These are phyloP conservation scores for Glossosoma conforme DNA, from an alignment of 1,140 invertebrate genomes.

Conservation along the genomic window DNA sequence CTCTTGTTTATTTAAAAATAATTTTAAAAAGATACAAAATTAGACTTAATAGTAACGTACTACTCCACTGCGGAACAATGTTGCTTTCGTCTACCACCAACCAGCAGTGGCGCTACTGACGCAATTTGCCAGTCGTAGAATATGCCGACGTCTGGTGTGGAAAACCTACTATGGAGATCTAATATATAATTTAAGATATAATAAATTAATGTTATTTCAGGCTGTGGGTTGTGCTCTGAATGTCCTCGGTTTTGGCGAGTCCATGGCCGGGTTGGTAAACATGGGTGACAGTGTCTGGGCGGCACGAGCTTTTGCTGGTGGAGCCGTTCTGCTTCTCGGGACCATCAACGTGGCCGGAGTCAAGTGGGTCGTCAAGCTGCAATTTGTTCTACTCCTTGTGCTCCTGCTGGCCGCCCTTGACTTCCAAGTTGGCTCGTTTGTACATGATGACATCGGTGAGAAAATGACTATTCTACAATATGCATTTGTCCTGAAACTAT, in stretches of 20 bases:
- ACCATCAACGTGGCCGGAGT: constrained; percentile 88
- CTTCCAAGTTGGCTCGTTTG: constrained; percentile 84
- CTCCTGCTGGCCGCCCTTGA: constrained; percentile 81
- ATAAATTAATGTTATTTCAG: constrained; percentile 49
- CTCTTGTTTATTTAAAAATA: too few relatives aligned
- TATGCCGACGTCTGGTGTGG: too few relatives aligned
- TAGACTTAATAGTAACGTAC: too few relatives aligned
- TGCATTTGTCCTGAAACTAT: too few relatives aligned
- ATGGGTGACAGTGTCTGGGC: constrained; percentile 66
- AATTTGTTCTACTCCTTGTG: constrained; percentile 78
- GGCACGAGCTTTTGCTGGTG: constrained; percentile 74
- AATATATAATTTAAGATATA: constrained; percentile 2
- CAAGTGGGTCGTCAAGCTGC: constrained; percentile 90
- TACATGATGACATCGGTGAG: constrained; percentile 61
- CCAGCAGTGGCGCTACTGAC: too few relatives aligned
- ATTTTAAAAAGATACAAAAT: too few relatives aligned
- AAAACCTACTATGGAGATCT: constrained; percentile 8
- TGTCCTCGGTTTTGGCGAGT: constrained; percentile 93
- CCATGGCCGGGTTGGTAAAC: constrained; percentile 80
- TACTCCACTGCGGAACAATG: too few relatives aligned
- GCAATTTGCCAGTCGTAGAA: too few relatives aligned
- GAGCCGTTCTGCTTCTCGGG: constrained; percentile 75
- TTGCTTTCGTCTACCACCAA: too few relatives aligned
- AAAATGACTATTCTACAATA: too few relatives aligned
- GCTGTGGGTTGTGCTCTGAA: constrained; percentile 93